Percentiles rank a stretch among this genome's conserved stretches.
Evolutionary conservation across 2,113 vertebrate species (phyloP).

Genomic region (Macroglossus sobrinus): DNA sequence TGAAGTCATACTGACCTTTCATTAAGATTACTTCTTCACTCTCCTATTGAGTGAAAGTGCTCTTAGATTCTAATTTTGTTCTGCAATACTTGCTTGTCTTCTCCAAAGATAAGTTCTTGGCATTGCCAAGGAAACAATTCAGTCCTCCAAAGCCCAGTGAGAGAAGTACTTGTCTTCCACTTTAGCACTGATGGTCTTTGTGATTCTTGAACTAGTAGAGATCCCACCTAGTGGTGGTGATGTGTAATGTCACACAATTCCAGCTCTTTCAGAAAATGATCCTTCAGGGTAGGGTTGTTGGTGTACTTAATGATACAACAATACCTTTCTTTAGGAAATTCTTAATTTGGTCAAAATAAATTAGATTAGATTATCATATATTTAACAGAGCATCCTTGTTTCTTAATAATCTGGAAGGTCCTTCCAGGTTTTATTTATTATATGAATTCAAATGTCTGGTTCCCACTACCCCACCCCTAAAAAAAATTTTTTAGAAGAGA

Average conservation of each 20-base stretch:
- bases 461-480: rapidly evolving
- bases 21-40: not conserved
- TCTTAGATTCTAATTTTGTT: not conserved
- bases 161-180: not conserved
- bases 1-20: not conserved
- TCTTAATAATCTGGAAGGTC: conserved; percentile 15
- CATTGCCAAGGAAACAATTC: not conserved
- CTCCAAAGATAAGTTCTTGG: not conserved
- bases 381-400: not conserved
- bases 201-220: not conserved
- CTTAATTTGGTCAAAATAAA: not conserved
- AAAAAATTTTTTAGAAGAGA: not conserved
- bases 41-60: not conserved
- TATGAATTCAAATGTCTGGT: not conserved
- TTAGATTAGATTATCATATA: not conserved
- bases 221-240: conserved; percentile 55
- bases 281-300: not conserved
- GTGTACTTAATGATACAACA: not conserved
- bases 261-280: not conserved
- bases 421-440: not conserved
- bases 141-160: not conserved
- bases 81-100: not conserved
- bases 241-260: not conserved
- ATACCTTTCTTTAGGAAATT: not conserved
- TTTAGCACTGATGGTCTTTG: not conserved